Percentiles rank a stretch among this genome's conserved stretches.
These are phyloP conservation scores for Eleutherodactylus coqui DNA, from an alignment of 2,797 vertebrate genomes.

Conservation along the genomic window DNA sequence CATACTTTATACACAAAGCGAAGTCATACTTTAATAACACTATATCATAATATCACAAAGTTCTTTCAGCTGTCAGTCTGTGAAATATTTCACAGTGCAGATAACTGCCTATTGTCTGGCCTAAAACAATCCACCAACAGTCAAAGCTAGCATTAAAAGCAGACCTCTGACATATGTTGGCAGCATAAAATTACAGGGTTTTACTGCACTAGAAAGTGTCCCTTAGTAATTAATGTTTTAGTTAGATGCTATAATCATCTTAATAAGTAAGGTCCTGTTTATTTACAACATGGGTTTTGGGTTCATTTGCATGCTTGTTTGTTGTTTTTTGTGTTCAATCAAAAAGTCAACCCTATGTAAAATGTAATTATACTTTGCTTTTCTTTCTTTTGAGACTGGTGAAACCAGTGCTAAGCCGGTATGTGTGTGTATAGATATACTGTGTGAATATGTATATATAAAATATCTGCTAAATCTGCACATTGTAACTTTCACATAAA, in stretches of 20 bases:
- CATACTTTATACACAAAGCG: too few species aligned
- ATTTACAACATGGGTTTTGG: neutral
- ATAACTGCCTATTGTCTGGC: neutral
- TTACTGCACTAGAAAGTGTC: neutral
- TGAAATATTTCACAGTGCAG: neutral
- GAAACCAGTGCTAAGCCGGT: too few species aligned
- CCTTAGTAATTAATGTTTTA: neutral
- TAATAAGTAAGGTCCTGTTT: conserved; percentile 1
- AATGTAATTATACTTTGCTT: too few species aligned
- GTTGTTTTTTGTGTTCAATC: too few species aligned
- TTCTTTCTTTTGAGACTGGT: too few species aligned
- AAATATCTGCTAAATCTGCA: too few species aligned
- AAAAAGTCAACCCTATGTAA: too few species aligned
- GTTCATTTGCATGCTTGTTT: neutral
- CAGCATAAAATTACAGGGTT: neutral
- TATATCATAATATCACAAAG: neutral
- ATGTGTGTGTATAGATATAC: too few species aligned
- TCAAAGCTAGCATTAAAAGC: neutral
- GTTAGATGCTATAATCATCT: neutral
- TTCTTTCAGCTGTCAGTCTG: neutral
- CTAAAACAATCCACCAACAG: neutral
- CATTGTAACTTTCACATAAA: too few species aligned
- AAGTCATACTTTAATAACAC: neutral
- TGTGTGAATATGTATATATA: too few species aligned
- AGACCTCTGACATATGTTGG: neutral